A percentile compares a stretch with the other conserved stretches of the same genome.
These are phyloP conservation scores for Cairina moschata DNA, from an alignment of 2,113 vertebrate genomes.

Conservation along the genomic window DNA sequence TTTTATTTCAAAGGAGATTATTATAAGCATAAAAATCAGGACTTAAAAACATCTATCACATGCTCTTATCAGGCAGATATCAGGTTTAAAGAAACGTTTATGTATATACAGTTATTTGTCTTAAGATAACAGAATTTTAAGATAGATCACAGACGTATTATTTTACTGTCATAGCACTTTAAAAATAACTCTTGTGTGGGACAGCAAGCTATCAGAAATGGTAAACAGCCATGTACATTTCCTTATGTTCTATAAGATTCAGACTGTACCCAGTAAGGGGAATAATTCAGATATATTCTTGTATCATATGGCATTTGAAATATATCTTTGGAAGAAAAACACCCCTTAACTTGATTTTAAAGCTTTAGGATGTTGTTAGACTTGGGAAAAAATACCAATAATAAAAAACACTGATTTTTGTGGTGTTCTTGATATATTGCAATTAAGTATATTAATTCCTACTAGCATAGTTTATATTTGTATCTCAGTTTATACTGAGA, in stretches of 20 bases:
- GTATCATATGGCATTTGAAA: neutral
- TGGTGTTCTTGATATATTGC: neutral
- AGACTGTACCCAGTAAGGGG: neutral
- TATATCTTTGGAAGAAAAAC: neutral
- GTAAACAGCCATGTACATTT: neutral
- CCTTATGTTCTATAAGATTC: neutral
- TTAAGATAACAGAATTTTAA: neutral
- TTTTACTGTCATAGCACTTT: neutral
- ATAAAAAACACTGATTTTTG: neutral
- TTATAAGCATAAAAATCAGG: neutral
- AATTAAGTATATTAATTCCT: neutral
- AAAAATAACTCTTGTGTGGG: neutral
- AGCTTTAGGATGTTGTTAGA: neutral
- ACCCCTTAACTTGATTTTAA: neutral
- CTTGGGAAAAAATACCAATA: neutral
- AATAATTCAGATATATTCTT: neutral
- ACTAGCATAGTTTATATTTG: neutral
- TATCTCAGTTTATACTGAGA: neutral
- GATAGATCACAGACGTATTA: neutral
- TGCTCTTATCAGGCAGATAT: slow-evolving; percentile 16
- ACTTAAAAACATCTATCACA: slow-evolving; percentile 19
- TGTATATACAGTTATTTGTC: neutral
- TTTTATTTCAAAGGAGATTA: slow-evolving; percentile 62
- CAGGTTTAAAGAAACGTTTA: slow-evolving; percentile 1
- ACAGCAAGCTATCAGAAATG: neutral